phyloP scores from a whole-genome alignment of 2,797 vertebrate species.

The Tympanoctomys barrerae region DNA sequence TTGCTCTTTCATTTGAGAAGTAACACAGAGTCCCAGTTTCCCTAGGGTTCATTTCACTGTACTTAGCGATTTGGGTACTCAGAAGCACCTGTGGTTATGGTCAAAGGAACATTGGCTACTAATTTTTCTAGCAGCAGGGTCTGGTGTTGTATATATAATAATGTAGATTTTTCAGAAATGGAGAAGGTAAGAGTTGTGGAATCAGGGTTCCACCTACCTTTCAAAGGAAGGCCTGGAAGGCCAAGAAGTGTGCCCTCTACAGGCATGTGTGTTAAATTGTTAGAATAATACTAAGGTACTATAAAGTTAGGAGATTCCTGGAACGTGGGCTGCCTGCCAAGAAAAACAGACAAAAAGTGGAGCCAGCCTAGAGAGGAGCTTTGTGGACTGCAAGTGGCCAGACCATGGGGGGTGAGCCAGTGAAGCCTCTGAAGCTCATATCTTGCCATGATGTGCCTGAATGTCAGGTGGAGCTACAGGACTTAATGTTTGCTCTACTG shows the following conservation, averaged over 20 bases:
- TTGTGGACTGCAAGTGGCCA: not conserved
- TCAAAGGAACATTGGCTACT: not conserved
- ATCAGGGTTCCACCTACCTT: not conserved
- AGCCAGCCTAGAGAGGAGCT: not conserved
- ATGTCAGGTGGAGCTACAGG: not conserved
- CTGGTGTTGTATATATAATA: not conserved
- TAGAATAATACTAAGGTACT: not conserved
- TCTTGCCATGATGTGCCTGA: not conserved
- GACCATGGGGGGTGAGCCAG: not conserved
- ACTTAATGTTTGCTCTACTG: not conserved
- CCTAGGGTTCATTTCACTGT: no score
- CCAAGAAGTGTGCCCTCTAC: not conserved
- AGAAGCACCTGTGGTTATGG: no score
- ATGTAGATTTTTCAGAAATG: not conserved
- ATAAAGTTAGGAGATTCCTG: not conserved
- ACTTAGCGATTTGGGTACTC: no score
- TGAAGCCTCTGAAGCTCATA: not conserved
- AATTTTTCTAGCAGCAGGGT: not conserved
- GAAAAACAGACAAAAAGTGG: not conserved
- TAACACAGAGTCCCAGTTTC: no score
- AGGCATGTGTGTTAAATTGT: not conserved
- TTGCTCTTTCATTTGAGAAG: no score
- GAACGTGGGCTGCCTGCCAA: not conserved
- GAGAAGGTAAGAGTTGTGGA: not conserved
- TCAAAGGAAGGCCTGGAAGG: not conserved